Base-by-base conservation (phyloP, 1,140 invertebrate species). In the Musca vetustissima region DNA sequence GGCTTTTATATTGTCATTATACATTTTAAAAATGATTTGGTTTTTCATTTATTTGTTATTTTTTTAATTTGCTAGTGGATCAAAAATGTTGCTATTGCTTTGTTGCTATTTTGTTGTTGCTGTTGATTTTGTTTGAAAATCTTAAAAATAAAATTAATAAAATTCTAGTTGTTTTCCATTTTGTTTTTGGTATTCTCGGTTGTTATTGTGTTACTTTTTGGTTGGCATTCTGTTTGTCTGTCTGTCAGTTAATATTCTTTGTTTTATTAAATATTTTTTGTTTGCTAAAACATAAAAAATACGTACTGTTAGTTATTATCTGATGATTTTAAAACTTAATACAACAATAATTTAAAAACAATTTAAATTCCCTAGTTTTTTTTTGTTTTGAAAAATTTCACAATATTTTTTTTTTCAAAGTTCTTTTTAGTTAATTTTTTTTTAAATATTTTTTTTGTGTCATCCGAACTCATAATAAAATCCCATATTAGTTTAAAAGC, bases 231-330 rank as follows among this genome's bases (percentile, higher is more conserved):
- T 24, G 24, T 17, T 32, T 67, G 32, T 47, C 14, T 21, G 25
- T 36, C 17, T 17, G 52, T 67, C 3, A 28, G 28, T 36, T 15
- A 22, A 21, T 66, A 49, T 48, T 66, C n/a, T 9, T n/a, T n/a
- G n/a, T n/a, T 48, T 53, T 36, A 49, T 66, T 69, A 50, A 61
- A 61, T n/a, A n/a, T n/a, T n/a, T n/a, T n/a, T 69, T 52, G 53
- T 19, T 68, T 66, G 43, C 47, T 70, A 47, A 55, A 43, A 61
- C 49, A 52, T 67, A 67, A 49, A 55, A 32, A 53, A 53, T 67
- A 25, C 24, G 14, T 61, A 61, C 15, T 21, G 7, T 24, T 25
- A 4, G 3, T 61, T 24, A 28, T 28, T 4, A 28, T 17, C 6
- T 59, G n/a, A n/a, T n/a, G 36, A 14, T 13, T 52, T 55, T 67